Conservation (phyloP, 2,113 vertebrate genomes). For the Phaethornis superciliosus region DNA sequence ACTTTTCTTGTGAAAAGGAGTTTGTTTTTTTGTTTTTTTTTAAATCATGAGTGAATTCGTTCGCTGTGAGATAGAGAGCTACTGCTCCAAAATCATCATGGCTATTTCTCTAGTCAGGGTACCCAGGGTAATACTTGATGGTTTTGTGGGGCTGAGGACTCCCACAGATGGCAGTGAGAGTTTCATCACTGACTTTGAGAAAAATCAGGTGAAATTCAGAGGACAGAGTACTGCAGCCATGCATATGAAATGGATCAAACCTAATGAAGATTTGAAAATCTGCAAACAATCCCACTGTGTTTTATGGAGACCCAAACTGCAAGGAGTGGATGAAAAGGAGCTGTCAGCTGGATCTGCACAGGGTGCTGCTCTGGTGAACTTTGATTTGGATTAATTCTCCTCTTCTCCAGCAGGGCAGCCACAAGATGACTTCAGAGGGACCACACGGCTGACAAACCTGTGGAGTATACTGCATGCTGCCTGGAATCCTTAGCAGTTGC, state of each 20-base stretch:
- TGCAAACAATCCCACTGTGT: neutral
- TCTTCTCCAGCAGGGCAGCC: neutral
- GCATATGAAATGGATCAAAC: neutral
- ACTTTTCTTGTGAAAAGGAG: neutral
- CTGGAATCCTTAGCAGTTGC: neutral
- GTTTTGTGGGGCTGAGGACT: fast-evolving
- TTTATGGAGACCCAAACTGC: neutral
- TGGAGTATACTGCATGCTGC: fast-evolving
- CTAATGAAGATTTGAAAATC: neutral
- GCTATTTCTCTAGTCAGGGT: neutral
- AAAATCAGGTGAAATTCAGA: neutral
- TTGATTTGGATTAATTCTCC: fast-evolving
- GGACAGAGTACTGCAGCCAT: neutral
- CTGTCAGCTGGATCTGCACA: neutral
- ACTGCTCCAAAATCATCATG: neutral
- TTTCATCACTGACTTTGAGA: neutral
- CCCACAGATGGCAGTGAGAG: neutral
- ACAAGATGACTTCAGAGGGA: neutral
- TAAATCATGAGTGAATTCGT: neutral
- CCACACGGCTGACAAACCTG: neutral
- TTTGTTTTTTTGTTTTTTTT: neutral
- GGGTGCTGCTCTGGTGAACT: neutral
- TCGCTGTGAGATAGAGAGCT: neutral
- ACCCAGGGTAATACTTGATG: neutral
- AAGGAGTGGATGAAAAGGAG: neutral